These are phyloP conservation scores for Meandrusa payeni DNA, from an alignment of 2,888 invertebrate species.

Conservation along the genomic window DNA sequence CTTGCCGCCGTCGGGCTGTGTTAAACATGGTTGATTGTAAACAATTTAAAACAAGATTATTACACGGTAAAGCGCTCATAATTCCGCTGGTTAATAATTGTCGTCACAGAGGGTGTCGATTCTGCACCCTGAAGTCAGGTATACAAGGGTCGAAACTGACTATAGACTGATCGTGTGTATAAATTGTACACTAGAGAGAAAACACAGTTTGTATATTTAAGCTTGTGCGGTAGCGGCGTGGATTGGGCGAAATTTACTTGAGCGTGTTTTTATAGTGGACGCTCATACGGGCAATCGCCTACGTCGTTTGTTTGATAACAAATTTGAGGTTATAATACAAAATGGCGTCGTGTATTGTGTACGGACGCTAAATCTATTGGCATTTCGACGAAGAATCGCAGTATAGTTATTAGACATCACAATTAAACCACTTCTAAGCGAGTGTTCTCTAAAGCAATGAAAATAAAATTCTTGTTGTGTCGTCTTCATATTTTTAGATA, in stretches of 20 bases:
- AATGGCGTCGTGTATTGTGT: too few species aligned
- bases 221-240: conserved; percentile 61
- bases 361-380: conserved; percentile 39
- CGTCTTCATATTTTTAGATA: conserved; percentile 75
- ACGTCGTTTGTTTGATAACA: too few species aligned
- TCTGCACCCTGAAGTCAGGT: too few species aligned
- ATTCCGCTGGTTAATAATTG: too few species aligned
- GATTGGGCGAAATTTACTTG: conserved; percentile 54
- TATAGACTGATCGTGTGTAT: conserved; percentile 44
- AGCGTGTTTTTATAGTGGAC: conserved; percentile 48
- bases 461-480: conserved; percentile 71
- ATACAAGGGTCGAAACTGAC: too few species aligned
- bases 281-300: too few species aligned
- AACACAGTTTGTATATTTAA: conserved; percentile 75
- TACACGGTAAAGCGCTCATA: too few species aligned
- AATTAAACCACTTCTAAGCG: conserved; percentile 63
- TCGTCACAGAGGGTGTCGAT: not conserved
- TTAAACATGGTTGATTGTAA: too few species aligned
- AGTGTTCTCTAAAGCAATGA: conserved; percentile 54
- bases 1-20: too few species aligned
- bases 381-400: conserved; percentile 57
- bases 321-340: too few species aligned
- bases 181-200: conserved; percentile 72
- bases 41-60: too few species aligned
- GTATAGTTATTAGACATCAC: conserved; percentile 75